Conservation (phyloP, 2,888 invertebrate species). For the Idaea aversata region DNA sequence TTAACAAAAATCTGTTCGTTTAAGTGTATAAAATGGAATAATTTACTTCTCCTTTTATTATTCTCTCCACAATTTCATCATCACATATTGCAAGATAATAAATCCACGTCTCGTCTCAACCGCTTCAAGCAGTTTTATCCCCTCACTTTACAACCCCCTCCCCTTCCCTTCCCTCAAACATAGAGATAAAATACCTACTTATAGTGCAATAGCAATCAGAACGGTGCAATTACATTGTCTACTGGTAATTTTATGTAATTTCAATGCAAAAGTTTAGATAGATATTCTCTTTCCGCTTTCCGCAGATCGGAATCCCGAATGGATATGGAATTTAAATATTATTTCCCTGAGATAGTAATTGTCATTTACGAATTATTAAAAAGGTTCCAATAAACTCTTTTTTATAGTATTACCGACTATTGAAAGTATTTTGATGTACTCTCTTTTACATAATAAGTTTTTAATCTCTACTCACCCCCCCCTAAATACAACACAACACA, state of each 20-base stretch:
- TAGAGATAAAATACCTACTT: neutral
- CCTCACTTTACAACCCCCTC: neutral
- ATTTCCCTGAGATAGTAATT: too few species aligned
- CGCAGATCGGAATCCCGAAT: too few species aligned
- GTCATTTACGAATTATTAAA: too few species aligned
- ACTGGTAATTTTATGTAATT: too few species aligned
- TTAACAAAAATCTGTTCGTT: neutral
- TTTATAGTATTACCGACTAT: too few species aligned
- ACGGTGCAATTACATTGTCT: too few species aligned
- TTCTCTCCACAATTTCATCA: neutral
- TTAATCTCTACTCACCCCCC: neutral
- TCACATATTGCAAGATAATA: slow-evolving; percentile 1
- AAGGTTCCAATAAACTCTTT: too few species aligned
- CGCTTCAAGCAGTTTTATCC: neutral
- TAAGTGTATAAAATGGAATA: neutral
- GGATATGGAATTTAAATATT: too few species aligned
- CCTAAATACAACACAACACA: neutral
- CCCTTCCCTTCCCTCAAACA: neutral
- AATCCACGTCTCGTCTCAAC: neutral
- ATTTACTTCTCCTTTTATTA: neutral
- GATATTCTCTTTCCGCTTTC: too few species aligned
- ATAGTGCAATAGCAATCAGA: neutral
- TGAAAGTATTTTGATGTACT: neutral
- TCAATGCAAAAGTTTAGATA: too few species aligned
- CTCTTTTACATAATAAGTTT: neutral